Evolutionary conservation across 2,797 vertebrate genomes (phyloP), one percentile per base, ranked within the genome.

Genomic region (Percopsis omiscomaycus): DNA sequence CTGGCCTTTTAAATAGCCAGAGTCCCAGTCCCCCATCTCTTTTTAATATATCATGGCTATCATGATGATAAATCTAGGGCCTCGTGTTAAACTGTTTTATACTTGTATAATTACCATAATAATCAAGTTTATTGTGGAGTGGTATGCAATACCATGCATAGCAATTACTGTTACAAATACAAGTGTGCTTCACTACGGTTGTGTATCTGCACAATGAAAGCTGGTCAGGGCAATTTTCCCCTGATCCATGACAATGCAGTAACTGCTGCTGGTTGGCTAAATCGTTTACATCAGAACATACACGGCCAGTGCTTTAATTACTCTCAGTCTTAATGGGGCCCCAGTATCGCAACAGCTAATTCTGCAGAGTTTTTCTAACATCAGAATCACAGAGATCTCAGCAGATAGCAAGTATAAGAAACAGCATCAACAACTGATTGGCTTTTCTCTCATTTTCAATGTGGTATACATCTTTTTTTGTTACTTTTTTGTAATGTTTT

Each of bases 81-180:
- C 73, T 86, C 67, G 65, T 68, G 64, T 84, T 84, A 84, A 85
- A 89, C 68, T 77, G 77, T 87, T 86, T 88, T 83, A 85, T 86
- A 82, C 83, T 88, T 81, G 81, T 82, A 79, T 90, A 91, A 92
- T 90, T 89, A 89, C 83, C 80, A 84, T 86, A 86, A 88, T 89
- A 89, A 90, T 90, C 83, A 89, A 79, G 80, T 88, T 89, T 87
- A 89, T 91, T 84, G 85, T 86, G 68, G 84, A 89, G 84, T 83
- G 77, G 81, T 76, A 13, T 79, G 77, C 78, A n/a, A 75, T 79
- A 77, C 83, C 79, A 82, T 75, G 68, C 77, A 6, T 54, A 58
- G 82, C 85, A 88, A 90, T 90, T 91, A 90, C 84, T 66, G 69
- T 82, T 89, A 73, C 59, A 9, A 45, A 44, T 66, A 81, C 87